Conservation (phyloP, 2,113 vertebrate genomes). For the Todiramphus saurophagus region DNA sequence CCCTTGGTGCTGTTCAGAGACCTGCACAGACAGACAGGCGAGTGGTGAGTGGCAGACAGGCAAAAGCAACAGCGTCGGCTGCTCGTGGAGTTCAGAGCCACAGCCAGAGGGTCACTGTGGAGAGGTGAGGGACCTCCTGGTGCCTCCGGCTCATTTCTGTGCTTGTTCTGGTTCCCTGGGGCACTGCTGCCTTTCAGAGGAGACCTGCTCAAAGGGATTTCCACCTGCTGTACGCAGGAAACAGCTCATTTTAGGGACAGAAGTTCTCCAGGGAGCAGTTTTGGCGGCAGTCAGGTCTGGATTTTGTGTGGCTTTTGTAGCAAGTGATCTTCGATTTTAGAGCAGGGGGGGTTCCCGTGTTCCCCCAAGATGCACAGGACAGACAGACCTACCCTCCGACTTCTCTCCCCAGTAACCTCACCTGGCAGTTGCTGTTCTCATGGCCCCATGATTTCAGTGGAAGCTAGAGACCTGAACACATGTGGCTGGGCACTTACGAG, state of each 20-base stretch:
- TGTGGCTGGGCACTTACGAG: not conserved
- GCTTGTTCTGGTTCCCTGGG: not conserved
- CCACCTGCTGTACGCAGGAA: not conserved
- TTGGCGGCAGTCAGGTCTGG: not conserved
- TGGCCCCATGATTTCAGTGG: not conserved
- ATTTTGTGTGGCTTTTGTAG: not conserved
- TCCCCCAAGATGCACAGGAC: too few species aligned
- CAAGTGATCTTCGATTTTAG: not conserved
- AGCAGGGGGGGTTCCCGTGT: not conserved
- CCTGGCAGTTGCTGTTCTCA: constrained; percentile 37
- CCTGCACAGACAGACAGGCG: not conserved
- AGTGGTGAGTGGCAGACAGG: not conserved
- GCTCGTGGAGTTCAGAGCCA: not conserved
- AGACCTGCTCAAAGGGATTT: not conserved
- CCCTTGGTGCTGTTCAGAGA: not conserved
- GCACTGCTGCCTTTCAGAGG: not conserved
- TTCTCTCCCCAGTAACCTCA: not conserved
- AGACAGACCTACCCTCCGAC: not conserved
- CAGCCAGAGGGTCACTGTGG: not conserved
- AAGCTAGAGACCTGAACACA: not conserved
- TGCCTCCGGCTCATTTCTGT: not conserved
- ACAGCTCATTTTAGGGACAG: not conserved
- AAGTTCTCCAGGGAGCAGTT: not conserved
- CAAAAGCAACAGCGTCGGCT: not conserved
- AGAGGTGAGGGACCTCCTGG: not conserved